These are phyloP conservation scores for Myiozetetes cayanensis DNA, from an alignment of 2,113 vertebrate genomes.

Conservation along the genomic window DNA sequence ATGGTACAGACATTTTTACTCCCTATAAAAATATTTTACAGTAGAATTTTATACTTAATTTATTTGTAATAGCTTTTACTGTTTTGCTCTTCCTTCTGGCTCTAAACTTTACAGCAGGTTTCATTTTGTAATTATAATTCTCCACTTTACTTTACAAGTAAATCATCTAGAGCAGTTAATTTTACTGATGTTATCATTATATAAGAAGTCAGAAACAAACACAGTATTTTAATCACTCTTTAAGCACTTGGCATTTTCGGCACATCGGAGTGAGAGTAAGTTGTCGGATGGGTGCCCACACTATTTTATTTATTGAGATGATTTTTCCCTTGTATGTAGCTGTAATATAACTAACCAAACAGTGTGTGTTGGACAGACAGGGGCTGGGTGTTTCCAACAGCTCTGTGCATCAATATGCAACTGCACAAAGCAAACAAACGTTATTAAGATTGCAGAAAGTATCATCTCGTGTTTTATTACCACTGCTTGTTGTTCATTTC, in stretches of 20 bases:
- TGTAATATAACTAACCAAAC: background rate
- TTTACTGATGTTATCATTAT: constrained; percentile 58
- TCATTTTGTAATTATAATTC: constrained; percentile 63
- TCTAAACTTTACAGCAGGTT: constrained; percentile 61
- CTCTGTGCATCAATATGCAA: background rate
- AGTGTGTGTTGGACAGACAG: background rate
- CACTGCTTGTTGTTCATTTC: background rate
- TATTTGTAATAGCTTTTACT: constrained; percentile 48
- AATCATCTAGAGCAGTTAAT: constrained; percentile 61
- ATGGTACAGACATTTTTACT: constrained; percentile 10
- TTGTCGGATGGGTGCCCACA: constrained; percentile 26
- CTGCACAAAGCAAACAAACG: constrained; percentile 12
- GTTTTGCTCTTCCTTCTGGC: constrained; percentile 48
- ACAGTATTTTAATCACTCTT: constrained; percentile 69
- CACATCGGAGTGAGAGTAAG: background rate
- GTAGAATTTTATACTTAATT: constrained; percentile 60
- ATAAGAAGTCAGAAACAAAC: constrained; percentile 61
- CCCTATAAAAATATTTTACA: constrained; percentile 58
- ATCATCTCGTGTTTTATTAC: background rate
- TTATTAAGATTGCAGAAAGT: background rate
- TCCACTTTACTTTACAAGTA: constrained; percentile 52
- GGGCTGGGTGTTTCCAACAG: background rate
- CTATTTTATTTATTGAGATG: constrained; percentile 36
- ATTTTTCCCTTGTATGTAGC: background rate
- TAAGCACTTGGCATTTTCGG: constrained; percentile 44